Conservation (phyloP, 2,113 vertebrate species). For the Passer montanus region DNA sequence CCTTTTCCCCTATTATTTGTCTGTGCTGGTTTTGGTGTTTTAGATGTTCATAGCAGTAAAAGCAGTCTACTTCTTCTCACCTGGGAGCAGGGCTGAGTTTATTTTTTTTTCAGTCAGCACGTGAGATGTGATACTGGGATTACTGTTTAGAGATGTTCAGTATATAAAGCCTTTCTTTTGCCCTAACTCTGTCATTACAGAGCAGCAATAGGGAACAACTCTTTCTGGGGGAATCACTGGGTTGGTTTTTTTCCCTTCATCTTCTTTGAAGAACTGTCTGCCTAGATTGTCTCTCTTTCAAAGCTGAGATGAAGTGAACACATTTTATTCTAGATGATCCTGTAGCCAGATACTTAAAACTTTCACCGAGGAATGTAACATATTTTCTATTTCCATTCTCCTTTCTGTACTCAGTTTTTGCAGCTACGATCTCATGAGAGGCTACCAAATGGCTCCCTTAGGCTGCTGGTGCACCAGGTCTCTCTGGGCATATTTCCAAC, state of each 20-base stretch:
- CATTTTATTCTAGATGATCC: not conserved
- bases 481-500: constrained; percentile 59
- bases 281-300: not conserved
- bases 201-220: not conserved
- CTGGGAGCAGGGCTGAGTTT: not conserved
- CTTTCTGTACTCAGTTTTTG: not conserved
- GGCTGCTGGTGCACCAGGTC: constrained; percentile 51
- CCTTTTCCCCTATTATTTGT: not conserved
- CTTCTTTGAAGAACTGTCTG: not conserved
- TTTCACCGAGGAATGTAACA: not conserved
- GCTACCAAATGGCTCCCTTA: constrained; percentile 26
- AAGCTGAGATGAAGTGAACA: not conserved
- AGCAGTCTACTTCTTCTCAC: not conserved
- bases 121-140: not conserved
- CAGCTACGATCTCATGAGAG: not conserved
- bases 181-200: not conserved
- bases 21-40: not conserved
- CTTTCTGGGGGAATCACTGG: not conserved
- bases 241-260: accelerated
- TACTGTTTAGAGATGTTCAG: not conserved
- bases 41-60: not conserved
- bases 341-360: not conserved
- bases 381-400: not conserved
- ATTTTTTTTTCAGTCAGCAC: not conserved
- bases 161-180: not conserved